These are phyloP conservation scores for Sphaerophoria taeniata DNA, from an alignment of 2,888 invertebrate genomes.

Conservation along the genomic window DNA sequence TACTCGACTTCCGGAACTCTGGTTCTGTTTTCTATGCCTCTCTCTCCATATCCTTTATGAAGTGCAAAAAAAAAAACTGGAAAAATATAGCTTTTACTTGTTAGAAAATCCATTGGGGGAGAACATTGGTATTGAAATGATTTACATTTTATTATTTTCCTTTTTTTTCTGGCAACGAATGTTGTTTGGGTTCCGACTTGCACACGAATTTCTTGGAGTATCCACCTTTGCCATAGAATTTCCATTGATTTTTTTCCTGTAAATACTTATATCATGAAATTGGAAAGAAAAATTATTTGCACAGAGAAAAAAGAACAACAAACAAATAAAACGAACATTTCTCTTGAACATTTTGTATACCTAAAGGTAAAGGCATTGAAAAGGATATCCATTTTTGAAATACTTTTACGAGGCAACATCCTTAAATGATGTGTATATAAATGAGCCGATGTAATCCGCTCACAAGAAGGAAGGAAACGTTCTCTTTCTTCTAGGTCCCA, in stretches of 20 bases:
- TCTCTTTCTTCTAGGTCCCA: background rate
- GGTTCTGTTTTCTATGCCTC: no score
- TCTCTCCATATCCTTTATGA: no score
- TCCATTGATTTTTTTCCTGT: conserved; percentile 46
- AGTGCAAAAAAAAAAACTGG: background rate
- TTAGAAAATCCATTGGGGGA: conserved; percentile 12
- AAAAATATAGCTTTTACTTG: conserved; percentile 49
- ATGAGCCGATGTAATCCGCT: conserved; percentile 55
- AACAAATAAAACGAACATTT: background rate
- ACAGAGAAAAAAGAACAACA: conserved; percentile 15
- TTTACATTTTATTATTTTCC: conserved; percentile 40
- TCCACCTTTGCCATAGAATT: conserved; percentile 43
- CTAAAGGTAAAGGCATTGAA: conserved; percentile 12
- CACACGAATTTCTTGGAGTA: conserved; percentile 4
- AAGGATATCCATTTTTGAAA: conserved; percentile 54
- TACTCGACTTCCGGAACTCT: conserved; percentile 18
- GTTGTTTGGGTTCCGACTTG: conserved; percentile 28
- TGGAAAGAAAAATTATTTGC: conserved; percentile 13
- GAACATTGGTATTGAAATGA: conserved; percentile 49
- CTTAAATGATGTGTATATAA: conserved; percentile 49
- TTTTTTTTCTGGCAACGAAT: conserved; percentile 23
- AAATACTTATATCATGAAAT: conserved; percentile 35
- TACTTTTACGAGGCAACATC: conserved; percentile 50
- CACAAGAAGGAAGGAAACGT: background rate
- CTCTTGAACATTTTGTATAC: background rate